A percentile compares a stretch with the other conserved stretches of the same genome.
These are phyloP conservation scores for Osmerus mordax DNA, from an alignment of 2,113 vertebrate species.

Conservation along the genomic window DNA sequence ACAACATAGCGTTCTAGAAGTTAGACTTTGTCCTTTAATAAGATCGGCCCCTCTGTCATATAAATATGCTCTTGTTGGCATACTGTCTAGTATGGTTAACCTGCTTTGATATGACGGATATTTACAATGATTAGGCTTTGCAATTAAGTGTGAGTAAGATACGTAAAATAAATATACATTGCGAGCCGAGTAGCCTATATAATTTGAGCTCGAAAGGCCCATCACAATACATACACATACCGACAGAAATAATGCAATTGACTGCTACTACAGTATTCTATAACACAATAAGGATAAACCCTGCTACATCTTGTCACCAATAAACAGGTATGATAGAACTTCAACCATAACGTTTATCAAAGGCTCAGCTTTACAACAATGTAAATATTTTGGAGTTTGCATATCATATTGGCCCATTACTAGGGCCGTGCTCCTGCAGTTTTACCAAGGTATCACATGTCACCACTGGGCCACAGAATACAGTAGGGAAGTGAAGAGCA, in stretches of 20 bases:
- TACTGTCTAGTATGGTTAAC: too few relatives aligned
- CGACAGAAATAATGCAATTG: not conserved
- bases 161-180: too few relatives aligned
- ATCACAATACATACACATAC: not conserved
- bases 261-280: not conserved
- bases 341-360: not conserved
- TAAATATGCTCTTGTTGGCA: too few relatives aligned
- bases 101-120: too few relatives aligned
- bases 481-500: slow-evolving; percentile 69
- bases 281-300: not conserved
- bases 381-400: not conserved
- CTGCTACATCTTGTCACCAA: too few relatives aligned
- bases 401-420: slow-evolving; percentile 1
- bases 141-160: too few relatives aligned
- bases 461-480: slow-evolving; percentile 45
- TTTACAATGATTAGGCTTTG: too few relatives aligned
- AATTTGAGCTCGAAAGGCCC: too few relatives aligned
- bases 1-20: not conserved
- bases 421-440: not conserved
- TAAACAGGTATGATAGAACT: too few relatives aligned
- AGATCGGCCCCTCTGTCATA: too few relatives aligned
- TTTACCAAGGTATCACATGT: slow-evolving; percentile 66
- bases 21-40: not conserved
- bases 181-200: too few relatives aligned
- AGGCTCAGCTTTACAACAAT: not conserved